These are phyloP conservation scores for Rhagonycha fulva DNA, from an alignment of 2,888 invertebrate species.

Conservation along the genomic window DNA sequence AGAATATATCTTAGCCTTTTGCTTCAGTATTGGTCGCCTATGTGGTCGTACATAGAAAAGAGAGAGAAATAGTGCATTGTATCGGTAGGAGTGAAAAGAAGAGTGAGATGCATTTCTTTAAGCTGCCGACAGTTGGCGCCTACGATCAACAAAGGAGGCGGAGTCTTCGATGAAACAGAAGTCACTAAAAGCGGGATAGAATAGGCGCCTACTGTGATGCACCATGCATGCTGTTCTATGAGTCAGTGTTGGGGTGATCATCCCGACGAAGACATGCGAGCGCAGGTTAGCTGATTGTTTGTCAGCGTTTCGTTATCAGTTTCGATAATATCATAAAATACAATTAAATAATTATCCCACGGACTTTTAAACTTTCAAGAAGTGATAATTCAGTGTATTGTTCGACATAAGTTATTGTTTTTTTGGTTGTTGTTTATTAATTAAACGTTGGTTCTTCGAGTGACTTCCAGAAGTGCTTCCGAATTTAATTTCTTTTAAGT, in stretches of 20 bases:
- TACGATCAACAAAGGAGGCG: conserved; percentile 62
- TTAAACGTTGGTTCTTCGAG: neutral
- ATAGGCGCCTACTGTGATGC: conserved; percentile 59
- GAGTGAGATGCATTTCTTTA: conserved; percentile 32
- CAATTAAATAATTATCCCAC: conserved; percentile 32
- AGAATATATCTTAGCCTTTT: conserved; percentile 54
- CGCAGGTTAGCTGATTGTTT: conserved; percentile 24
- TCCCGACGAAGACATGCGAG: conserved; percentile 62
- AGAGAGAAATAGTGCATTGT: conserved; percentile 32
- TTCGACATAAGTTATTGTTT: neutral
- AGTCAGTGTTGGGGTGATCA: conserved; percentile 63
- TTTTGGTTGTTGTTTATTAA: conserved; percentile 4
- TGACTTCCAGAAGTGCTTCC: conserved; percentile 29
- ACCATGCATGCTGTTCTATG: conserved; percentile 57
- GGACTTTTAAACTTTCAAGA: conserved; percentile 31
- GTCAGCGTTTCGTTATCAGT: conserved; percentile 34
- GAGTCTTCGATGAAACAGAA: conserved; percentile 62
- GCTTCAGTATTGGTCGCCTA: conserved; percentile 48
- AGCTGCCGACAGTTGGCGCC: conserved; percentile 50
- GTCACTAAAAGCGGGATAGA: conserved; percentile 43
- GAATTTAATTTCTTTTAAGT: neutral
- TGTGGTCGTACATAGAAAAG: conserved; percentile 35
- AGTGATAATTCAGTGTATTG: conserved; percentile 21
- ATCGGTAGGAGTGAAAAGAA: conserved; percentile 57
- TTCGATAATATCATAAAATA: conserved; percentile 29